phyloP scores from a whole-genome alignment of 2,113 vertebrate genomes.

The Lepus europaeus region DNA sequence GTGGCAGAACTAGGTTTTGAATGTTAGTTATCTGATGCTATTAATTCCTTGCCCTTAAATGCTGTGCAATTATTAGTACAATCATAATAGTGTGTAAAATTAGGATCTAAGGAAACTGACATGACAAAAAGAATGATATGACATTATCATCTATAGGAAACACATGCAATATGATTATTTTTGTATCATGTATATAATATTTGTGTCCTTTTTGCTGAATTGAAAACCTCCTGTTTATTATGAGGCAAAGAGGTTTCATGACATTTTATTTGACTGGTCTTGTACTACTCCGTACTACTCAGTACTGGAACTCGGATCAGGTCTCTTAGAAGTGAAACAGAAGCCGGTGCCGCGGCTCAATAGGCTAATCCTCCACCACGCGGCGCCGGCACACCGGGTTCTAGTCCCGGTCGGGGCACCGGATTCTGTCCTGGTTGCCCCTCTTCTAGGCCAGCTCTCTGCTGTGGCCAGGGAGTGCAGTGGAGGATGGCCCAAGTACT shows the following conservation, averaged over 20 bases:
- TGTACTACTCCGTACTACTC: background rate
- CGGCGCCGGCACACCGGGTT: too few relatives aligned
- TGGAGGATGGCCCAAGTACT: too few relatives aligned
- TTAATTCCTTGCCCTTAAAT: background rate
- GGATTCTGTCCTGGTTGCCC: too few relatives aligned
- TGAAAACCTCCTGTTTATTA: constrained; percentile 5
- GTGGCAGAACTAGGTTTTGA: background rate
- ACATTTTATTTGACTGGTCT: constrained; percentile 16
- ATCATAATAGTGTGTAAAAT: background rate
- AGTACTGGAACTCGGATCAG: background rate
- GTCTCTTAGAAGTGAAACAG: background rate
- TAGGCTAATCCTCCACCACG: too few relatives aligned
- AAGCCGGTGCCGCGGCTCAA: background rate
- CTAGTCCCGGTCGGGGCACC: too few relatives aligned
- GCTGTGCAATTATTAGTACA: background rate
- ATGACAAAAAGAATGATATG: background rate
- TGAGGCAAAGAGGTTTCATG: background rate
- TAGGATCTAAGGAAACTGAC: background rate
- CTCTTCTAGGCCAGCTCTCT: too few relatives aligned
- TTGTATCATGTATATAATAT: background rate
- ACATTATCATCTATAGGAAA: background rate
- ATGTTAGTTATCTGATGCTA: background rate
- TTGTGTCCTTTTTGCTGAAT: background rate
- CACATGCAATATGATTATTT: background rate
- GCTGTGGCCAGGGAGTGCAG: too few relatives aligned